Evolutionary conservation across 2,113 vertebrate species (phyloP), one percentile per base, ranked within the genome.

Genomic region (Bufo bufo): DNA sequence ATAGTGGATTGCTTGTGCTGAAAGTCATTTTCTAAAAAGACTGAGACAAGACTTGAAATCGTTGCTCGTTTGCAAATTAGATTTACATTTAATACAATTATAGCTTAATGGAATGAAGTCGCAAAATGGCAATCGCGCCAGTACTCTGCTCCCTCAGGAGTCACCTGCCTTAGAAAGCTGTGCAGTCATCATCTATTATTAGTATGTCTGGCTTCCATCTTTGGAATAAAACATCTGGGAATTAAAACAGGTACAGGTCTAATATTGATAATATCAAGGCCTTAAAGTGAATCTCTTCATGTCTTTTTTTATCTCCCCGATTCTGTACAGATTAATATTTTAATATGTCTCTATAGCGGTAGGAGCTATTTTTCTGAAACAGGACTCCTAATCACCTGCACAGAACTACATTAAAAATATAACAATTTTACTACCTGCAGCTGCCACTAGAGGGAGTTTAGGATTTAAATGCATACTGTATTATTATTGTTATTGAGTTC

Each of bases 81-180:
- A 86, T 86, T 85, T 65, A 69, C 74, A 56, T 65, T 86, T 79
- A 86, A 86, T 86, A 80, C 77, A 86, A 86, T 86, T 86, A 75
- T 20, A 80, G 45, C 85, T 66, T 79, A 86, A 86, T 86, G 77
- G 85, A 86, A 86, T 86, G 61, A 69, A 86, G 85, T 86, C 66
- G 49, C 77, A 86, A 79, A 86, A 54, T 69, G 77, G 78, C 77
- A 66, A 54, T 20, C 13, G 85, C 69, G 85, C 77, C 61, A 3
- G 49, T 3, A 4, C 59, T 65, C 47, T 6, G 54, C 69, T 16
- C 58, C 45, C 71, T 61, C n/a, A 14, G 59, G 45, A 66, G 85
- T 86, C 85, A 80, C 61, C 85, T 66, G 75, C 59, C 49, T 54
- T 45, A 20, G 56, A 23, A 58, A 59, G 54, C 9, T 16, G 9